phyloP scores from a whole-genome alignment of 2,797 vertebrate species.

The Apogon hyalosoma region DNA sequence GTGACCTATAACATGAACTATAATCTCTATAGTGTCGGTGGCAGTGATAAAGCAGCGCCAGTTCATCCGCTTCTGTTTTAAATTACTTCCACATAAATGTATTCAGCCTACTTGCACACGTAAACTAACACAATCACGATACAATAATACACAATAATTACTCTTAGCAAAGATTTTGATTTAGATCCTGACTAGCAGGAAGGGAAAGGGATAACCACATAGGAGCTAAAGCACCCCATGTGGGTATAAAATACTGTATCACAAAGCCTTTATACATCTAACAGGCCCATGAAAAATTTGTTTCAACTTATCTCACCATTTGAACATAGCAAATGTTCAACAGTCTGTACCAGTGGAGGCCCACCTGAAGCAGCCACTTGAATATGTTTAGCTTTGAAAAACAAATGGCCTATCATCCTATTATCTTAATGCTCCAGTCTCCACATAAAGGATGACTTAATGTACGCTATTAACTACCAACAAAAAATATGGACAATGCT shows the following conservation, averaged over 20 bases:
- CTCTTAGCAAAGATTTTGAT: constrained; percentile 59
- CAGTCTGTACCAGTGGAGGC: constrained; percentile 16
- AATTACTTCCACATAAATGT: constrained; percentile 14
- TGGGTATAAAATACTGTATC: constrained; percentile 46
- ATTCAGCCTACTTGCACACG: constrained; percentile 21
- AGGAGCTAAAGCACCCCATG: constrained; percentile 30
- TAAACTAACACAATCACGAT: constrained; percentile 25
- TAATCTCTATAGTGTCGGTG: neutral
- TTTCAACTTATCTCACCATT: constrained; percentile 48
- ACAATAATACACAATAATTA: constrained; percentile 57
- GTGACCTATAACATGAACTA: neutral
- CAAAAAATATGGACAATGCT: constrained; percentile 32
- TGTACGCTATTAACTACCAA: constrained; percentile 5
- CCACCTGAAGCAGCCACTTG: constrained; percentile 7
- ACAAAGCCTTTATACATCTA: constrained; percentile 47
- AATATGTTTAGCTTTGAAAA: constrained; percentile 5
- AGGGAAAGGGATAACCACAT: constrained; percentile 54
- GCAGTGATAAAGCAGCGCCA: neutral
- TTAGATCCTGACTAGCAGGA: constrained; percentile 54
- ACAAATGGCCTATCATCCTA: neutral
- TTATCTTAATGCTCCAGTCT: neutral
- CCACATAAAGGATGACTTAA: neutral
- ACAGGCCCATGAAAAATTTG: constrained; percentile 48
- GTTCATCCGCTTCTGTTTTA: neutral
- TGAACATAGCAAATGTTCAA: constrained; percentile 42